Evolutionary conservation across 2,113 vertebrate genomes (phyloP), one percentile per base, ranked within the genome.

Genomic region (Plectropomus leopardus): DNA sequence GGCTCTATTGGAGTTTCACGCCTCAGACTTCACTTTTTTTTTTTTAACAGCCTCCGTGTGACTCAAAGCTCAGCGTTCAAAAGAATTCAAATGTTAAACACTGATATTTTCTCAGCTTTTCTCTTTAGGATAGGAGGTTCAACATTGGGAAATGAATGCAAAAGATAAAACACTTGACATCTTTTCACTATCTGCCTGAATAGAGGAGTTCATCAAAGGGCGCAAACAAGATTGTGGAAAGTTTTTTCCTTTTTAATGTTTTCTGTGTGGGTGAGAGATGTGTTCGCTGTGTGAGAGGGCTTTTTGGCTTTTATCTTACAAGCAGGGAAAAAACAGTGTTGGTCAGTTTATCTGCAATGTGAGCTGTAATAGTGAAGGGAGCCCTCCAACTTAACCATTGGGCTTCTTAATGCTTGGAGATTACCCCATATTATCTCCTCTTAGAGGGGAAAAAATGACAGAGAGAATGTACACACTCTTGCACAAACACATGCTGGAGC

Each of bases 331-430:
- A 45, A 4, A 6, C n/a, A 4, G 26, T 7, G 24, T 53, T 44
- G 45, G 50, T 63, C 65, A 64, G 34, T 76, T 79, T 14, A 63
- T 66, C 48, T 60, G 10, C 48, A 30, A 16, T 23, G 48, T 64
- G 69, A 72, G 48, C 78, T 75, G 47, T 71, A 64, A 36, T 2
- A 73, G 40, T 24, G 13, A 64, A 14, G 23, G 70, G 48, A 73
- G 51, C 48, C 74, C 73, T 61, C 65, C 55, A 63, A 59, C 36
- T 68, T 76, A 76, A 88, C 53, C 59, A 64, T 11, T 16, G 58
- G 26, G 66, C 64, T 74, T 59, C 53, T 66, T 74, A 78, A 82
- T 84, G 32, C 68, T 63, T 40, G 1, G 34, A 84, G 75, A 91
- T 80, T 80, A 79, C 61, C 73, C 60, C 73, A 30, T 59, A 81